Evolutionary conservation across 1,140 invertebrate species (phyloP), one percentile per base, ranked within the genome.

Genomic region (Mylabris phalerata): DNA sequence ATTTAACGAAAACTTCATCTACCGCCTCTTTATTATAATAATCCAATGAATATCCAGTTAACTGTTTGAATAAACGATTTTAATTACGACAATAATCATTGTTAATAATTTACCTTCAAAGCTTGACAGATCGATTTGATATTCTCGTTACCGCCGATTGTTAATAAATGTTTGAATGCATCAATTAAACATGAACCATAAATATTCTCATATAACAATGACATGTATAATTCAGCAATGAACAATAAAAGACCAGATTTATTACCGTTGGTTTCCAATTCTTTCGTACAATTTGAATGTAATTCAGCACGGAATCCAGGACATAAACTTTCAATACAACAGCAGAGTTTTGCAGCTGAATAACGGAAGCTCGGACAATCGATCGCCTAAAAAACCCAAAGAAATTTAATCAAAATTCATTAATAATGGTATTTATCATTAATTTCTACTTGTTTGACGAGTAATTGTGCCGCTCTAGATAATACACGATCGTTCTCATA

Each of bases 101-200:
- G 54, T 46, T 39, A 39, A 49, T 26, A 27, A 58, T 44, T 52
- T 69, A 76, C 75, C 67, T 82, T 82, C 6, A 82, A 61, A 32
- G 78, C 75, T 71, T 80, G 77, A 64, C 79, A 80, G 51, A 77
- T 74, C 66, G 76, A 79, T 59, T 80, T 80, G 2, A 79, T 68
- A 71, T 79, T 78, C 26, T 78, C 78, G 45, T 66, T 55, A 26
- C 65, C 64, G 9, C 64, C 63, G n/a, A 56, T 43, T 25, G 19
- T 19, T 3, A 72, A 26, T 41, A 73, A 49, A 45, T 65, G 59
- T 39, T 68, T 65, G 26, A 72, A 52, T 43, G 65, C 60, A 41
- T 69, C 59, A 54, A 72, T 61, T 38, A 68, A 55, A 13, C 62
- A 62, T 11, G 48, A 56, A 19, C 67, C 72, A 67, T 71, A 71